These are phyloP conservation scores for Drosophila falleni DNA, from an alignment of 2,888 invertebrate species.

Conservation along the genomic window DNA sequence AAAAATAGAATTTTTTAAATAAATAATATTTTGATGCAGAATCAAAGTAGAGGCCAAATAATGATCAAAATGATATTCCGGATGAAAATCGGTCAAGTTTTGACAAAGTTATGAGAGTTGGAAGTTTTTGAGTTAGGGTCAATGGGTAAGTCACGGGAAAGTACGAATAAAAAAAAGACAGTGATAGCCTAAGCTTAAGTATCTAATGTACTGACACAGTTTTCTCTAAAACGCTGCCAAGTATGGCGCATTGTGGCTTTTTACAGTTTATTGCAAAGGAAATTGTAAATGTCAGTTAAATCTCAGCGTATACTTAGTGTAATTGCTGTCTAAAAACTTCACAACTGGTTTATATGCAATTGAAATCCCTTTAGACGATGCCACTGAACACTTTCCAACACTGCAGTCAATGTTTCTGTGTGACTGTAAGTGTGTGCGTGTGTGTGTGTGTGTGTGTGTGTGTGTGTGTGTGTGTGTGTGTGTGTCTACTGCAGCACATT, in stretches of 20 bases:
- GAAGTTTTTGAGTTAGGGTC: too few species aligned
- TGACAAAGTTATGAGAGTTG: too few species aligned
- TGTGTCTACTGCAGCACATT: slow-evolving; percentile 61
- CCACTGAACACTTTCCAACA: slow-evolving; percentile 24
- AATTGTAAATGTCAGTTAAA: slow-evolving; percentile 1
- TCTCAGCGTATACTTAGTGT: slow-evolving; percentile 11
- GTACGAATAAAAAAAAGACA: too few species aligned
- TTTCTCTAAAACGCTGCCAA: background rate
- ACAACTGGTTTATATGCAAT: slow-evolving; percentile 24
- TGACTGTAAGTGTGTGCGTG: slow-evolving; percentile 8
- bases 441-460: slow-evolving; percentile 24
- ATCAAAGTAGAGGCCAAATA: too few species aligned
- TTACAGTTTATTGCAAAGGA: slow-evolving; percentile 14
- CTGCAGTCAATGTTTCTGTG: slow-evolving; percentile 18
- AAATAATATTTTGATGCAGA: too few species aligned
- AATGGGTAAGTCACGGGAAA: too few species aligned
- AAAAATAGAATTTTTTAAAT: too few species aligned
- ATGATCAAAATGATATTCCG: too few species aligned
- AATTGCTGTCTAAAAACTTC: slow-evolving; percentile 32
- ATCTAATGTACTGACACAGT: background rate
- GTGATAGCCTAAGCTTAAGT: background rate
- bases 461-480: slow-evolving; percentile 22
- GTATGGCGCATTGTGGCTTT: background rate
- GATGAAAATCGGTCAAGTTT: too few species aligned
- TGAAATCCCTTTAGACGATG: slow-evolving; percentile 23